Evolutionary conservation across 2,113 vertebrate genomes (phyloP).

Genomic region (Platichthys stellatus): DNA sequence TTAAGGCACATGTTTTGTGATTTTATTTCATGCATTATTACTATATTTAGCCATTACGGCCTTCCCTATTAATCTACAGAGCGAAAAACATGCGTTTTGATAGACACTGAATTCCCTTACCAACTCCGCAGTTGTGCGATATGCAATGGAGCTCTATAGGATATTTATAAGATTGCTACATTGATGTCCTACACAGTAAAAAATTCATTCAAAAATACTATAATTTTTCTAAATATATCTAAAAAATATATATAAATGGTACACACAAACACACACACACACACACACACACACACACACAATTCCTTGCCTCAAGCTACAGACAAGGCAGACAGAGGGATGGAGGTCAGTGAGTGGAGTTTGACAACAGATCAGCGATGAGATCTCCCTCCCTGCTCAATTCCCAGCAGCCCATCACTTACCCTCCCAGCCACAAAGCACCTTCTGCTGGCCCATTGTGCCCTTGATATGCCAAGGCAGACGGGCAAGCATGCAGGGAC

Average conservation of each 20-base stretch:
- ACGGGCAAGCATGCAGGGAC: conserved; percentile 36
- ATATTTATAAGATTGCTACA: too few relatives aligned
- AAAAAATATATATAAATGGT: not conserved
- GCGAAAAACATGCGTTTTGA: too few relatives aligned
- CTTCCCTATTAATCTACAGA: not conserved
- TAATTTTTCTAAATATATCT: not conserved
- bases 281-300: conserved; percentile 30
- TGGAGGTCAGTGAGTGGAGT: conserved; percentile 71
- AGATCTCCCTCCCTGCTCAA: conserved; percentile 58
- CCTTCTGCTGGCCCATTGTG: conserved; percentile 68
- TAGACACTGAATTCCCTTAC: too few relatives aligned
- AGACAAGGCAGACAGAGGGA: conserved; percentile 12
- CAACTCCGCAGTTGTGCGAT: too few relatives aligned
- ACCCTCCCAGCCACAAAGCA: conserved; percentile 77
- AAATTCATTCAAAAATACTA: too few relatives aligned
- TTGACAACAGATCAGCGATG: conserved; percentile 71
- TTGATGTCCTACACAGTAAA: too few relatives aligned
- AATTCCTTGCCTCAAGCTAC: conserved; percentile 46
- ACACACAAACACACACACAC: too few relatives aligned
- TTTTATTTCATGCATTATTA: too few relatives aligned
- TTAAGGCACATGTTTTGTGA: too few relatives aligned
- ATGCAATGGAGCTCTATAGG: too few relatives aligned
- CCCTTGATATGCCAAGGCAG: conserved; percentile 72
- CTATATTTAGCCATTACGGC: too few relatives aligned
- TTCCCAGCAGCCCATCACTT: conserved; percentile 68